A percentile compares a stretch with the other conserved stretches of the same genome.
Evolutionary conservation across 2,797 vertebrate genomes (phyloP).

Genomic region (Lacerta bilineata): DNA sequence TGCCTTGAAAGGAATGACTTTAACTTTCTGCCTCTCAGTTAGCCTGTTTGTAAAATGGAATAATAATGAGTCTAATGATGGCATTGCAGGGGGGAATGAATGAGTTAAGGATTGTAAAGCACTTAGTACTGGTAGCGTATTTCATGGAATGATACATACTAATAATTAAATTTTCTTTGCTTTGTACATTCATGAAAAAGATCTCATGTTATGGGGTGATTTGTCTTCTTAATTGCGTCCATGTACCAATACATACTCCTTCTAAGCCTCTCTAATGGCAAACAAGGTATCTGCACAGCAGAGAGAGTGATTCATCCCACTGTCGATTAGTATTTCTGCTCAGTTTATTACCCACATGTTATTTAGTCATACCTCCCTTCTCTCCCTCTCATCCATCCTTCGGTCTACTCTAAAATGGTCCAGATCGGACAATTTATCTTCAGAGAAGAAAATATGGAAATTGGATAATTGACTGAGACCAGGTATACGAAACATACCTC

Average conservation of each 20-base stretch:
- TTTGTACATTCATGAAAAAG: slow-evolving; percentile 32
- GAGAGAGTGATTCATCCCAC: slow-evolving; percentile 56
- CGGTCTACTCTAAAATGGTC: not conserved
- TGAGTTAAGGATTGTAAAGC: slow-evolving; percentile 18
- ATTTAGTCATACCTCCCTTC: slow-evolving; percentile 47
- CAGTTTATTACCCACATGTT: slow-evolving; percentile 63
- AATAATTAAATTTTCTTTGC: slow-evolving; percentile 27
- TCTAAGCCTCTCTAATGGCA: slow-evolving; percentile 65
- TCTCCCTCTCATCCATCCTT: slow-evolving; percentile 39
- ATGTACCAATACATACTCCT: slow-evolving; percentile 64
- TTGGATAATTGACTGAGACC: not conserved
- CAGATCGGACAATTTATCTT: slow-evolving; percentile 1
- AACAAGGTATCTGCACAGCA: slow-evolving; percentile 28
- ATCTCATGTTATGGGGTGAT: slow-evolving; percentile 54
- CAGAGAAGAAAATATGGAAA: not conserved
- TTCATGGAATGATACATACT: slow-evolving; percentile 24
- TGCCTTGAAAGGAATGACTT: not conserved
- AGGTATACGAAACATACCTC: not conserved
- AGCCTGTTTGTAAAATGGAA: slow-evolving; percentile 16
- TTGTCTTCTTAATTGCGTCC: slow-evolving; percentile 65
- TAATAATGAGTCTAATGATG: not conserved
- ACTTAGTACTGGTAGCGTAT: not conserved
- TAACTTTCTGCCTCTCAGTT: not conserved
- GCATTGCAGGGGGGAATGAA: not conserved
- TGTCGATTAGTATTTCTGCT: slow-evolving; percentile 68